phyloP scores from a whole-genome alignment of 92 coral and sea anemone genomes.

The Montipora capitata region DNA sequence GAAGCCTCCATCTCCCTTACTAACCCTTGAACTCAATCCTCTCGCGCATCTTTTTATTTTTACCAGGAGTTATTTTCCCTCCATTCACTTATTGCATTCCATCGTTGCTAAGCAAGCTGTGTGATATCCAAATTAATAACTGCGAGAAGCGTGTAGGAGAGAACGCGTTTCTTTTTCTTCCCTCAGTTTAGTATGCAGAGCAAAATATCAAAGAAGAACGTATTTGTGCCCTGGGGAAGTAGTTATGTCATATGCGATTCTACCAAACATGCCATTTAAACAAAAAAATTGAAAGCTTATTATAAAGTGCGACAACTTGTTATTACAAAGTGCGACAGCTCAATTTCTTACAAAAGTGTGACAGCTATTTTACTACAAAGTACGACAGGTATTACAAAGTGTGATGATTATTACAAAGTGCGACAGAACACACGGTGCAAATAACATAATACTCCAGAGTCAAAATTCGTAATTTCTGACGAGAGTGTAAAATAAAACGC shows the following conservation, averaged over 20 bases:
- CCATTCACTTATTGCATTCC: conserved; percentile 22
- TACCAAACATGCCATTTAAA: conserved; percentile 4
- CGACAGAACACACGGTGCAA: neutral
- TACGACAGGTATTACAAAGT: conserved; percentile 15
- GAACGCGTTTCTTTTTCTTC: neutral
- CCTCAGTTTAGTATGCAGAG: conserved; percentile 19
- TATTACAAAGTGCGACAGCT: conserved; percentile 15
- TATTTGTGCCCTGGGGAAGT: conserved; percentile 22
- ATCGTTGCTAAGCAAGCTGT: conserved; percentile 34
- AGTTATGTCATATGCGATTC: conserved; percentile 1
- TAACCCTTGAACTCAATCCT: conserved; percentile 24
- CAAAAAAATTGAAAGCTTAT: conserved; percentile 6
- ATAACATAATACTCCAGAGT: no score
- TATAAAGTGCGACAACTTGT: conserved; percentile 13
- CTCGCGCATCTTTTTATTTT: conserved; percentile 20
- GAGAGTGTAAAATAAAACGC: no score
- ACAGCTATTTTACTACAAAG: neutral
- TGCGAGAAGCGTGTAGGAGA: conserved; percentile 14
- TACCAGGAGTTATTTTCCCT: conserved; percentile 31
- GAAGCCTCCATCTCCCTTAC: neutral
- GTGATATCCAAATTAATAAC: conserved; percentile 29
- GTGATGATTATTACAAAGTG: neutral
- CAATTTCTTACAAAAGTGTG: neutral
- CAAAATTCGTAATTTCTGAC: no score
- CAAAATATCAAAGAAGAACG: conserved; percentile 3